Base-by-base conservation (phyloP, 2,888 invertebrate species). In the Lithophane ornitopus region DNA sequence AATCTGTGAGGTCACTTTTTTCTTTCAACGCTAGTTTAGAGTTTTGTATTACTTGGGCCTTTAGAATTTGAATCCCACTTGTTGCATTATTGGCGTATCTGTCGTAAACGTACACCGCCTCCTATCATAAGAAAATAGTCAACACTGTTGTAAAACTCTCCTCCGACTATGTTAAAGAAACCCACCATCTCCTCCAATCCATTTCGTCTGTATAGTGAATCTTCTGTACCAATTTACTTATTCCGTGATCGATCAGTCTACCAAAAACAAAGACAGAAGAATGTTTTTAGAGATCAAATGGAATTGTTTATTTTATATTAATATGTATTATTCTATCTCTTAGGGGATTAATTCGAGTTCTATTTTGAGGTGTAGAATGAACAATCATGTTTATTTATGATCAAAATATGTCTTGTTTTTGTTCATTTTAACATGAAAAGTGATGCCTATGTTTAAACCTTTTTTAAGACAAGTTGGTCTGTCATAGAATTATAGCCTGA, bases 281-380 rank as follows among this genome's bases (percentile, higher is more conserved):
- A 58, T 74, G 74, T 68, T 81, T 81, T 75, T 16, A 28, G 63
- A 81, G 46, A 81, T 80, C 58, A 65, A 81, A 81, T 69, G 46
- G 63, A 34, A 79, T 74, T 58, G 46, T 73, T 81, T 70, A 46
- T 70, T 63, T 26, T 49, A 22, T 70, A 54, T 79, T 49, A 56
- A 56, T 79, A 73, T 73, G 54, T 54, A 80, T 61, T 66, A 41
- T 34, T 80, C 22, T 61, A 56, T 34, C 65, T 74, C 61, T 41
- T 56, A 56, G 14, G 46, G 54, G 56, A 78, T 77, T 68, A 56
- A 49, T 58, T 49, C 3, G n/a, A 34, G 26, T 49, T 34, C 39
- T 34, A 79, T 34, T 52, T 79, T 56, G 26, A 52, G 34, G 26
- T 63, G 22, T 41, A 56, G 62, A 63, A 63, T 41, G 12, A 72